Percentiles rank a stretch among this genome's conserved stretches.
phyloP scores from a whole-genome alignment of 2,888 invertebrate genomes.

The Dascillus cervinus region DNA sequence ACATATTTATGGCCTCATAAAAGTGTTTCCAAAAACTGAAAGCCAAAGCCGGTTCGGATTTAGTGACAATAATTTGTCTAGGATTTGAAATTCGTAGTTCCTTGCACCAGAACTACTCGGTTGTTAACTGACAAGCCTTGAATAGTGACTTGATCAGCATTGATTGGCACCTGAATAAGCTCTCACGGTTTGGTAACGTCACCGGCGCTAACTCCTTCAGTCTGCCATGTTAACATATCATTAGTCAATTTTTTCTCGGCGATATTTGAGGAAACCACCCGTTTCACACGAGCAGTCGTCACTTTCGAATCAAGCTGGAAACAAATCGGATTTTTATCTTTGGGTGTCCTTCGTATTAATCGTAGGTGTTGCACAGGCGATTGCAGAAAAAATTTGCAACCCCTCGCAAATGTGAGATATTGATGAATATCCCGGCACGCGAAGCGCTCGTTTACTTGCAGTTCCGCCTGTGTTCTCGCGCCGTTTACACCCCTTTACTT shows the following conservation, averaged over 20 bases:
- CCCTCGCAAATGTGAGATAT: slow-evolving; percentile 18
- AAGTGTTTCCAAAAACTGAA: no score
- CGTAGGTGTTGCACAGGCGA: slow-evolving; percentile 1
- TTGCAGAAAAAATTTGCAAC: slow-evolving; percentile 15
- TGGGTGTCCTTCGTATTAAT: no score
- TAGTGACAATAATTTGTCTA: no score
- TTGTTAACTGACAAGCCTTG: slow-evolving; percentile 20
- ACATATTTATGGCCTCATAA: no score
- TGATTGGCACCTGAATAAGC: slow-evolving; percentile 24
- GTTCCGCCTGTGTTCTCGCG: slow-evolving; percentile 30
- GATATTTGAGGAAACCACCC: no score
- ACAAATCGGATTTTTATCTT: no score
- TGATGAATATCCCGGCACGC: slow-evolving; percentile 30
- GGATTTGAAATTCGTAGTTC: no score
- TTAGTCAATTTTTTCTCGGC: no score
- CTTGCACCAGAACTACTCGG: slow-evolving; percentile 1
- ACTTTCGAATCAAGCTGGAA: no score
- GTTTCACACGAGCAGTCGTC: no score
- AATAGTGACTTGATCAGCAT: slow-evolving; percentile 24
- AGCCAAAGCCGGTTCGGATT: no score
- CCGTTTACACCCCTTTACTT: slow-evolving; percentile 32
- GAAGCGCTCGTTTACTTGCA: slow-evolving; percentile 31
- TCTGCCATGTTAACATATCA: slow-evolving; percentile 16
- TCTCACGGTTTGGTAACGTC: slow-evolving; percentile 19
- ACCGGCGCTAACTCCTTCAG: slow-evolving; percentile 15